phyloP scores from a whole-genome alignment of 1,140 invertebrate genomes.

The Mya arenaria region DNA sequence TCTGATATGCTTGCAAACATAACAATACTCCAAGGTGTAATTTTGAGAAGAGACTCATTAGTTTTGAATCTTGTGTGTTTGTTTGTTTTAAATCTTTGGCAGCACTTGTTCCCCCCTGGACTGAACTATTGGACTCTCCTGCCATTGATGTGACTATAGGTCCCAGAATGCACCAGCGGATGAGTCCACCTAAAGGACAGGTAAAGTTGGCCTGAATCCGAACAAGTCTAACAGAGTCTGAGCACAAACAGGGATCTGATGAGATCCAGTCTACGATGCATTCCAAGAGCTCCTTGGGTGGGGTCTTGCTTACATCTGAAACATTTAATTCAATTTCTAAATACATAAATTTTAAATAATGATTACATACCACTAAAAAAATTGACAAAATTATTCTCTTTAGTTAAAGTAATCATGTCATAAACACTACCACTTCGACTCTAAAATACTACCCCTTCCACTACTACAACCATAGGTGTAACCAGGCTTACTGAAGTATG shows the following conservation, averaged over 20 bases:
- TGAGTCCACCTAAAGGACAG: slow-evolving; percentile 72
- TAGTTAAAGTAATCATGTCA: too few species aligned
- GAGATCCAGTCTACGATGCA: slow-evolving; percentile 76
- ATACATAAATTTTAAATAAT: too few species aligned
- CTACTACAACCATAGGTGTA: too few species aligned
- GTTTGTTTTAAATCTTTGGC: too few species aligned
- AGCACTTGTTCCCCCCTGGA: neutral
- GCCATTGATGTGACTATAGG: slow-evolving; percentile 59
- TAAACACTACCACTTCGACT: too few species aligned
- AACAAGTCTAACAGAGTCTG: slow-evolving; percentile 73
- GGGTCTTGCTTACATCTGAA: slow-evolving; percentile 66
- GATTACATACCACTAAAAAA: too few species aligned
- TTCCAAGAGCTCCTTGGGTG: slow-evolving; percentile 69
- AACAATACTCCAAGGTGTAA: slow-evolving; percentile 74
- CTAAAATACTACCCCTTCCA: neutral
- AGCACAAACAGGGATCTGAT: slow-evolving; percentile 73
- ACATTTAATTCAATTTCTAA: too few species aligned
- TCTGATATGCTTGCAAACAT: slow-evolving; percentile 71
- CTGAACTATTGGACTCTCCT: neutral
- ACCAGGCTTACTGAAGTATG: too few species aligned
- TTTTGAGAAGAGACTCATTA: slow-evolving; percentile 65
- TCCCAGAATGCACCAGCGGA: slow-evolving; percentile 75
- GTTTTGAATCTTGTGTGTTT: slow-evolving; percentile 5
- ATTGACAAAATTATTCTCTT: too few species aligned
- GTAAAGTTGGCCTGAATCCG: slow-evolving; percentile 73